Percentiles rank a stretch among this genome's conserved stretches.
Conservation (phyloP, 2,888 invertebrate genomes). For the Cryptophagus acutangulus region DNA sequence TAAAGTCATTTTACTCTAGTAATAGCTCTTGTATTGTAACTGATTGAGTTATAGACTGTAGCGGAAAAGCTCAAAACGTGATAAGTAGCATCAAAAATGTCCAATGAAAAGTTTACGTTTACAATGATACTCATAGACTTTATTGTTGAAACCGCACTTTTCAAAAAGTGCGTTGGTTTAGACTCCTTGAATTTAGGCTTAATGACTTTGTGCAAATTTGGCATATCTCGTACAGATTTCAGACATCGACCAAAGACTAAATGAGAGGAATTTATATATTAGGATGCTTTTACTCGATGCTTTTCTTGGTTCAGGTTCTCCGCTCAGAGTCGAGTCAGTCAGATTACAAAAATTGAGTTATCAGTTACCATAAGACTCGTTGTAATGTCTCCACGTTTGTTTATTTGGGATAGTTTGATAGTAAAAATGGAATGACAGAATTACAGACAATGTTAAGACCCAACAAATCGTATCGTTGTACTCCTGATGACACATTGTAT, state of each 20-base stretch:
- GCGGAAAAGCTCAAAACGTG: conserved; percentile 80
- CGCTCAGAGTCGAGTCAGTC: no score
- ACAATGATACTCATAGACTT: conserved; percentile 75
- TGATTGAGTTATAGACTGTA: conserved; percentile 72
- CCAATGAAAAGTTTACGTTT: conserved; percentile 71
- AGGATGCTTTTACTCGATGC: conserved; percentile 75
- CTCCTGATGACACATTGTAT: no score
- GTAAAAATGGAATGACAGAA: no score
- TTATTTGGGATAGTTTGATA: no score
- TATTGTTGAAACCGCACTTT: conserved; percentile 68
- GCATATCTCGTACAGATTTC: conserved; percentile 51
- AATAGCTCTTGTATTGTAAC: no score
- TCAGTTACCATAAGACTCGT: no score
- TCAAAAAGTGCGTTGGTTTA: conserved; percentile 81
- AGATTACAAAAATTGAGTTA: no score
- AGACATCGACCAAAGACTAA: conserved; percentile 78
- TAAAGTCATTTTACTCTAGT: no score
- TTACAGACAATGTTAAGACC: no score
- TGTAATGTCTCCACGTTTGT: no score
- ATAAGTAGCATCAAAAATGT: conserved; percentile 74
- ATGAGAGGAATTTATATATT: conserved; percentile 84
- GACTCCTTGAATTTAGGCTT: conserved; percentile 72
- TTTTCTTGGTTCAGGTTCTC: no score
- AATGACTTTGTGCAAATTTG: conserved; percentile 23
- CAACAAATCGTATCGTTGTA: no score